phyloP scores from a whole-genome alignment of 2,113 vertebrate species.

The Fregata magnificens region DNA sequence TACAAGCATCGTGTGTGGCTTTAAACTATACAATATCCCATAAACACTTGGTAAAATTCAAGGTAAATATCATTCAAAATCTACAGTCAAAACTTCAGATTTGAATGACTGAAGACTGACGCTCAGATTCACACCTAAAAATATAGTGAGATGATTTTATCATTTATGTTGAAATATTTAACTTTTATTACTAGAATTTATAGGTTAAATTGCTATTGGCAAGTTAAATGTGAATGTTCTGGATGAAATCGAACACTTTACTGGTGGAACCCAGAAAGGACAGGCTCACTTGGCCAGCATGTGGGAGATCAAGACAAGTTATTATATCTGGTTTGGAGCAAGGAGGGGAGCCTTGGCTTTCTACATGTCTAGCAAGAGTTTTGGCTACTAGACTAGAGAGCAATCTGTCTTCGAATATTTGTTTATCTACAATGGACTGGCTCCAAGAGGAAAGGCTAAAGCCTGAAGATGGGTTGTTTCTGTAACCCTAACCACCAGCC shows the following conservation, averaged over 20 bases:
- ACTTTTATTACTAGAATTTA: not conserved
- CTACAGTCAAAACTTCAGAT: not conserved
- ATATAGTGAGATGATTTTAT: not conserved
- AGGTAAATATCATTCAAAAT: not conserved
- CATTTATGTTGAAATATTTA: not conserved
- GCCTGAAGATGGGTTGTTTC: not conserved
- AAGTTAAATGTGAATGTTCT: not conserved
- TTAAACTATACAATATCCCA: not conserved
- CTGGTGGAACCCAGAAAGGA: not conserved
- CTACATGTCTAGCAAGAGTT: not conserved
- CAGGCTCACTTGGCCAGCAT: not conserved
- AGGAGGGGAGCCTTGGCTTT: not conserved
- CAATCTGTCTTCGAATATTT: not conserved
- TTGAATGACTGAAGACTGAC: not conserved
- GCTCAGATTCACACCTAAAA: not conserved
- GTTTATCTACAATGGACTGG: not conserved
- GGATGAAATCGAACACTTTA: not conserved
- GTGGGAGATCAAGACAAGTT: not conserved
- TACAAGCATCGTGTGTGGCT: fast-evolving
- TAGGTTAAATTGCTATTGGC: not conserved
- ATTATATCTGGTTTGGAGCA: not conserved
- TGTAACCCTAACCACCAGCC: not conserved
- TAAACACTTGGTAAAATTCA: not conserved
- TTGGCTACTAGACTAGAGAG: not conserved
- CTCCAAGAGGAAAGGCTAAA: not conserved